Evolutionary conservation across 2,797 vertebrate species (phyloP).

Genomic region (Poecilia velifera): DNA sequence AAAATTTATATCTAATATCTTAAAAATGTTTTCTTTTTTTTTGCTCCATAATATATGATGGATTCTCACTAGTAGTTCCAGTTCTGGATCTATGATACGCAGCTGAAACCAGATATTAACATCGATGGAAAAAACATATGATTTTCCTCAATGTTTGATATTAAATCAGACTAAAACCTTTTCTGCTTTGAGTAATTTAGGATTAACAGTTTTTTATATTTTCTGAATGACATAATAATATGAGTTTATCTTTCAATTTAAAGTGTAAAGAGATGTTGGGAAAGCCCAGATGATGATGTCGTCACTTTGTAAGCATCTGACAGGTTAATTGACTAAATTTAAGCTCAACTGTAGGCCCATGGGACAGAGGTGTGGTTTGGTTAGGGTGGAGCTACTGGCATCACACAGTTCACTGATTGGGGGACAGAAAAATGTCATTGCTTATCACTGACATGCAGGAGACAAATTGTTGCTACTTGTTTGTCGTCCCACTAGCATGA

Average conservation of each 20-base stretch:
- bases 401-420: too few relatives aligned
- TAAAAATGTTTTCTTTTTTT: neutral
- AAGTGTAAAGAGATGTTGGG: neutral
- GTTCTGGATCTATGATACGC: neutral
- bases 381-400: too few relatives aligned
- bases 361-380: too few relatives aligned
- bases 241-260: neutral
- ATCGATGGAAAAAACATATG: neutral
- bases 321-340: neutral
- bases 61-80: neutral
- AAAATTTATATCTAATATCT: neutral
- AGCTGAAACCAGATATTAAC: neutral
- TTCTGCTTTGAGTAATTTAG: neutral
- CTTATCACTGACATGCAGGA: too few relatives aligned
- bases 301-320: neutral
- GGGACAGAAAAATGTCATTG: too few relatives aligned
- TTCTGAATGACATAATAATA: neutral
- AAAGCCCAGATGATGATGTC: neutral
- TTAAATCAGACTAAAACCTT: neutral
- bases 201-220: neutral
- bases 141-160: neutral
- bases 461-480: too few relatives aligned
- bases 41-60: neutral
- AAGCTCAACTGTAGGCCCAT: neutral
- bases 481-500: too few relatives aligned